phyloP scores from a whole-genome alignment of 1,140 invertebrate genomes.

The Diabrotica undecimpunctata region DNA sequence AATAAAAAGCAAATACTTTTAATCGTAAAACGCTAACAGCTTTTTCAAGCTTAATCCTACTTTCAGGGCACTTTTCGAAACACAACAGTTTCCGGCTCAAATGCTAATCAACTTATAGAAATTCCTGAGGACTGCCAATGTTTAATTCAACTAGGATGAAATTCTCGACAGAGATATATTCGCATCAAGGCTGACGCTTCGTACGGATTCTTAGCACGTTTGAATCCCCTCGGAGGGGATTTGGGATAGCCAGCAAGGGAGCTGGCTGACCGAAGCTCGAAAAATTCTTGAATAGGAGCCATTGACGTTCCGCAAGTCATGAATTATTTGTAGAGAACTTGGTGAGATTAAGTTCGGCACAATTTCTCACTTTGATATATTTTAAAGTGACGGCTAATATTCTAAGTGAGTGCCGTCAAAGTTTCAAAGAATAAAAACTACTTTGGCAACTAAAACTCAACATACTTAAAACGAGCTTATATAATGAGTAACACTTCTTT shows the following conservation, averaged over 20 bases:
- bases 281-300: constrained; percentile 8
- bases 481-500: too few relatives aligned
- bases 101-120: constrained; percentile 3
- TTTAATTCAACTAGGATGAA: constrained; percentile 14
- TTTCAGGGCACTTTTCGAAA: background rate
- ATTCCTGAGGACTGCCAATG: constrained; percentile 4
- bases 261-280: background rate
- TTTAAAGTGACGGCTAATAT: too few relatives aligned
- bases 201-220: constrained; percentile 10
- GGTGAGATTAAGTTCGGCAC: background rate
- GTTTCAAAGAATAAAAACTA: too few relatives aligned
- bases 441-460: too few relatives aligned
- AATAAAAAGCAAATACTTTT: too few relatives aligned
- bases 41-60: background rate
- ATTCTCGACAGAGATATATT: constrained; percentile 6
- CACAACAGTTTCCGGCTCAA: constrained; percentile 4
- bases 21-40: too few relatives aligned
- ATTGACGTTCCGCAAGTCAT: constrained; percentile 4
- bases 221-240: constrained; percentile 4
- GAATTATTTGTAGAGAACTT: constrained; percentile 3
- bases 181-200: constrained; percentile 3
- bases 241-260: background rate
- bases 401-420: too few relatives aligned
- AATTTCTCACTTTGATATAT: background rate
- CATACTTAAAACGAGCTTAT: too few relatives aligned